Conservation (phyloP, 2,797 vertebrate species). For the Salmo trutta region DNA sequence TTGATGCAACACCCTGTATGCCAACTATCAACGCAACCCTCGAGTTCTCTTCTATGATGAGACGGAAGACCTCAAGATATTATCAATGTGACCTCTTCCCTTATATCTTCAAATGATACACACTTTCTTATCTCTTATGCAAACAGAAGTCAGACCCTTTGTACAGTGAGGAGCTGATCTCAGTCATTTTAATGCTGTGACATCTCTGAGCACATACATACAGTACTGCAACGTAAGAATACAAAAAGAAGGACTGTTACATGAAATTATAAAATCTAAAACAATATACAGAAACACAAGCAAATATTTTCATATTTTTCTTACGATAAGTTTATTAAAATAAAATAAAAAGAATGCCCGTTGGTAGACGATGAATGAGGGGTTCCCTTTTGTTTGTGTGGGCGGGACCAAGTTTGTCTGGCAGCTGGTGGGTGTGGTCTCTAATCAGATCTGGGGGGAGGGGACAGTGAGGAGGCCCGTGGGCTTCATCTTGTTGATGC, state of each 20-base stretch:
- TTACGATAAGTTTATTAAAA: not conserved
- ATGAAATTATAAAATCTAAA: not conserved
- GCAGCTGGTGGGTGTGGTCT: not conserved
- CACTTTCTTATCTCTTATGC: not conserved
- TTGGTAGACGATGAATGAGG: not conserved
- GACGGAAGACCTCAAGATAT: not conserved
- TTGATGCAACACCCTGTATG: not conserved
- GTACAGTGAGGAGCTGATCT: not conserved
- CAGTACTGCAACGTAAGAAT: not conserved
- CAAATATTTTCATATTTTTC: not conserved
- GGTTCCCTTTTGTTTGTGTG: not conserved
- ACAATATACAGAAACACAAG: not conserved
- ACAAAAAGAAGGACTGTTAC: not conserved
- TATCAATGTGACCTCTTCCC: not conserved
- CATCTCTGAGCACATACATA: not conserved
- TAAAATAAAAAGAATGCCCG: not conserved
- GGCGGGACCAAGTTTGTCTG: not conserved
- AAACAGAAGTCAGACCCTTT: not conserved
- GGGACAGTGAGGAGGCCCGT: conserved; percentile 94
- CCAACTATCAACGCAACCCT: too few relatives aligned
- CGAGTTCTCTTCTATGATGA: not conserved
- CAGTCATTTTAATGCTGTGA: not conserved
- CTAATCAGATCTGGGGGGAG: conserved; percentile 90
- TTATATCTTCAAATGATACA: not conserved
- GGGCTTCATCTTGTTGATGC: conserved; percentile 96